Base-by-base conservation (phyloP, 1,140 invertebrate species). In the Goniozus legneri region DNA sequence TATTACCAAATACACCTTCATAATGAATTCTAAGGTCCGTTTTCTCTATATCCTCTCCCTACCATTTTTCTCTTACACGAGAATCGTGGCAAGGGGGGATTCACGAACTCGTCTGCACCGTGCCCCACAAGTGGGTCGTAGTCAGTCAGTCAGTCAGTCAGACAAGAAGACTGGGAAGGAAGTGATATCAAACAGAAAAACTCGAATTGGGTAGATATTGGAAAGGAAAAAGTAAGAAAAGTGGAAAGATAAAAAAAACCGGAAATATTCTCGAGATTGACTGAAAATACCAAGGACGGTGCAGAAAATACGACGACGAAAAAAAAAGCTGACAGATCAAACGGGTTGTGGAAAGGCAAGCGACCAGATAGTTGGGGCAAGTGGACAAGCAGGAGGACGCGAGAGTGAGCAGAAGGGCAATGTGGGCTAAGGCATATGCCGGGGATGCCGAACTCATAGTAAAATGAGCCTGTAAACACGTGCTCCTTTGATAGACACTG, bases 71-170 rank as follows among this genome's bases (percentile, higher is more conserved):
- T n/a, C n/a, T n/a, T n/a, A n/a, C n/a, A n/a, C n/a, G n/a, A n/a
- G n/a, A n/a, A n/a, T n/a, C n/a, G n/a, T n/a, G n/a, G n/a, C n/a
- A 13, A 22, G n/a, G 38, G 20, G 22, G 8, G 8, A 22, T 2
- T 3, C 20, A 7, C 7, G 13, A n/a, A 40, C n/a, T 42, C 42
- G 54, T 58, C 59, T 64, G 52, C 65, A 70, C 61, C 57, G 63
- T 68, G 67, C 69, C 64, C 62, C 65, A 68, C 63, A 67, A 70
- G 67, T 62, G 58, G 62, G 60, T 47, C 55, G 44, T 49, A 58
- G 57, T 58, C 45, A 46, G 32, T 41, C 32, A 54, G 52, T 54
- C 48, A 54, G 57, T 59, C 43, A 42, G 44, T 55, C 32, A 35
- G 35, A 45, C 48, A 49, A 54, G 32, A 7, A 33, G 3, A 13